Evolutionary conservation across 2,888 invertebrate species (phyloP).

Genomic region (Andrena trimmerana): DNA sequence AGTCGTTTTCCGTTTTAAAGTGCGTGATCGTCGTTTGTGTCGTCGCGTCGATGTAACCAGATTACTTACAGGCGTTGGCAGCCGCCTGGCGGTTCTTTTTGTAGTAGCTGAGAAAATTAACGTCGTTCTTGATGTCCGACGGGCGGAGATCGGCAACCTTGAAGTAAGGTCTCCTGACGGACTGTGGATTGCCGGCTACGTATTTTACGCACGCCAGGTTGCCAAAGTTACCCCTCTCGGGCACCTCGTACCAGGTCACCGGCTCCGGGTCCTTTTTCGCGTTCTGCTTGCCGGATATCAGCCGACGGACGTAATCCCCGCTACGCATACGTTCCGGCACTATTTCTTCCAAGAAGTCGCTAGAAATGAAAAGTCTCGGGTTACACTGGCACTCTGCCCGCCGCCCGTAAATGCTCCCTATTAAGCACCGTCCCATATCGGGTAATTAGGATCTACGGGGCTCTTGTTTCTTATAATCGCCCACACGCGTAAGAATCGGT

Average conservation of each 20-base stretch:
- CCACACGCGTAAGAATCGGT: background rate
- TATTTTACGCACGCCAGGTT: constrained; percentile 94
- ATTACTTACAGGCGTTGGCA: constrained; percentile 85
- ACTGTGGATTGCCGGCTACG: constrained; percentile 92
- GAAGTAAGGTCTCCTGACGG: constrained; percentile 90
- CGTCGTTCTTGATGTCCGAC: constrained; percentile 92
- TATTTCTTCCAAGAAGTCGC: constrained; percentile 86
- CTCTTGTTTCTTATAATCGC: too few species aligned
- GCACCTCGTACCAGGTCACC: constrained; percentile 89
- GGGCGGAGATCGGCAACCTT: constrained; percentile 88
- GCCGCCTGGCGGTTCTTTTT: constrained; percentile 92
- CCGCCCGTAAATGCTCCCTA: background rate
- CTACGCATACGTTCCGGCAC: constrained; percentile 87
- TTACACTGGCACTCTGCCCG: background rate
- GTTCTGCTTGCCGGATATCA: constrained; percentile 89
- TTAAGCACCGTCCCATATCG: too few species aligned
- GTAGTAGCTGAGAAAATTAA: constrained; percentile 95
- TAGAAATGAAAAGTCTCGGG: constrained; percentile 71
- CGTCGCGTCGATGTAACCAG: constrained; percentile 3
- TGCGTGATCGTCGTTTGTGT: constrained; percentile 13
- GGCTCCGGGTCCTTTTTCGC: constrained; percentile 88
- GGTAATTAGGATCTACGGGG: too few species aligned
- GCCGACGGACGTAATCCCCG: constrained; percentile 91
- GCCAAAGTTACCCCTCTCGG: constrained; percentile 89
- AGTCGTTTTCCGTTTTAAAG: background rate